Conservation (phyloP, 1,140 invertebrate species). For the Hesperophylax magnus region DNA sequence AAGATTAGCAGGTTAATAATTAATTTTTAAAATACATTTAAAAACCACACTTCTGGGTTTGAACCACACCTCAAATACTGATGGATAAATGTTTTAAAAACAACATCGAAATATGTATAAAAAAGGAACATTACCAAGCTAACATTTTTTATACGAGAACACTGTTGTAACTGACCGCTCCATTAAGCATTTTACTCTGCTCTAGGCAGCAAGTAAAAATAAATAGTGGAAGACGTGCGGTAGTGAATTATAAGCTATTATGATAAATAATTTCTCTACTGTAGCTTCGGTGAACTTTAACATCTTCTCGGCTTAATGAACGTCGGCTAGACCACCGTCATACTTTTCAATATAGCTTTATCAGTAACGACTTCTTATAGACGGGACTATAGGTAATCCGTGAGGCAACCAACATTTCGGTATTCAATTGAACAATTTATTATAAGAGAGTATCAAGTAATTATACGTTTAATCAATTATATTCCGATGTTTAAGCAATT, state of each 20-base stretch:
- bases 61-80: too few species aligned
- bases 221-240: slow-evolving; percentile 7
- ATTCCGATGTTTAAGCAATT: too few species aligned
- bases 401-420: background rate
- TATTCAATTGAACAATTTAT: background rate
- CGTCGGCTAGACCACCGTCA: background rate
- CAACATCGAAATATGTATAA: too few species aligned
- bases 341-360: slow-evolving; percentile 19
- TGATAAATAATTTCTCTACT: slow-evolving; percentile 31
- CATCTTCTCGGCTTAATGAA: slow-evolving; percentile 29
- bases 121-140: too few species aligned
- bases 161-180: too few species aligned
- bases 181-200: background rate
- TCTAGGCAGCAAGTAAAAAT: slow-evolving; percentile 1
- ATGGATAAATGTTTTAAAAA: too few species aligned
- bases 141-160: too few species aligned
- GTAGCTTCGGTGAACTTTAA: slow-evolving; percentile 32
- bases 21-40: too few species aligned
- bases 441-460: background rate
- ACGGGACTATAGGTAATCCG: background rate
- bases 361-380: slow-evolving; percentile 4
- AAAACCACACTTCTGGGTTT: too few species aligned
- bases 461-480: background rate
- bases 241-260: slow-evolving; percentile 30
- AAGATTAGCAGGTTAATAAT: too few species aligned